Conservation (phyloP, 2,113 vertebrate genomes). For the Excalfactoria chinensis region DNA sequence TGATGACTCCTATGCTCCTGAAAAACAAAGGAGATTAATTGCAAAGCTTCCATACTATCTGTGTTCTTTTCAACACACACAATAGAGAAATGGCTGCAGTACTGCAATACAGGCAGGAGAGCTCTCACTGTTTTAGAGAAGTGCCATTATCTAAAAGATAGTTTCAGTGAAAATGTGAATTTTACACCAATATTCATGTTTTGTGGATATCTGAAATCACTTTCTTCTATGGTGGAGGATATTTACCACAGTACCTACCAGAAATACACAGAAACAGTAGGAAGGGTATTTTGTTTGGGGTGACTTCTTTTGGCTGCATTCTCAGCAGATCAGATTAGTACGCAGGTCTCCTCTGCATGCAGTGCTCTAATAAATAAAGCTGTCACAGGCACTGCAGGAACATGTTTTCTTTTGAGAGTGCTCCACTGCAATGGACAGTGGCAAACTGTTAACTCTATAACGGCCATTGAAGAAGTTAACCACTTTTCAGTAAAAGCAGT, state of each 20-base stretch:
- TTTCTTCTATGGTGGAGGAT: background rate
- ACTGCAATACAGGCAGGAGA: background rate
- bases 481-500: background rate
- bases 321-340: background rate
- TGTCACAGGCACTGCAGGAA: background rate
- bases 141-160: background rate
- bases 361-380: background rate
- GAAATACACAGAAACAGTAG: background rate
- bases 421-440: background rate
- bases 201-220: background rate
- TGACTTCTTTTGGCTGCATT: background rate
- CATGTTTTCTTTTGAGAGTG: background rate
- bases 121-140: background rate
- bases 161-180: background rate
- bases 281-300: background rate
- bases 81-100: background rate
- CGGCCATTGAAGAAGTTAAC: background rate
- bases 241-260: background rate
- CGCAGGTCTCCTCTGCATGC: background rate
- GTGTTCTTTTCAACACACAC: background rate
- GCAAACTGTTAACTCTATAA: background rate
- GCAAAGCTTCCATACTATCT: background rate
- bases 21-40: conserved; percentile 67
- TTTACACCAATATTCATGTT: background rate
- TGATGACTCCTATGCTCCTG: conserved; percentile 99